phyloP scores from a whole-genome alignment of 2,113 vertebrate genomes.

The Zingel zingel region DNA sequence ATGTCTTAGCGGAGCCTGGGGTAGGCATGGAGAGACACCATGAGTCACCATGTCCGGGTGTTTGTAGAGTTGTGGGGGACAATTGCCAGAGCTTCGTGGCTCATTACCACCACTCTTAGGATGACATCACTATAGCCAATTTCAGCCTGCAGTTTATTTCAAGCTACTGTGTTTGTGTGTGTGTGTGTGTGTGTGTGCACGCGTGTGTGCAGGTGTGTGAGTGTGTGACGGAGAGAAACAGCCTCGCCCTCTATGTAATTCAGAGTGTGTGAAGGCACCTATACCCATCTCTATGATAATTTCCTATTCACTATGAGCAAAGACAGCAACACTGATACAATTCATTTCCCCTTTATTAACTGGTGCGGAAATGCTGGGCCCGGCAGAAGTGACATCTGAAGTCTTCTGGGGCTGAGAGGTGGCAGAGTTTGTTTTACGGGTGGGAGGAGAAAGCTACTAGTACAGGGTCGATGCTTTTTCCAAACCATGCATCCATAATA shows the following conservation, averaged over 20 bases:
- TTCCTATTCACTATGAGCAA: slow-evolving; percentile 70
- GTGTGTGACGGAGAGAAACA: slow-evolving; percentile 38
- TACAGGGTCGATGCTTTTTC: slow-evolving; percentile 34
- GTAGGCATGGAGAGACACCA: slow-evolving; percentile 53
- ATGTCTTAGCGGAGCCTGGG: slow-evolving; percentile 61
- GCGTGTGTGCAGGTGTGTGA: slow-evolving; percentile 11
- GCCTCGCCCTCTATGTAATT: slow-evolving; percentile 61
- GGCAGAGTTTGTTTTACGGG: slow-evolving; percentile 65
- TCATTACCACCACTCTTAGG: slow-evolving; percentile 39
- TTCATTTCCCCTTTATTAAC: slow-evolving; percentile 81
- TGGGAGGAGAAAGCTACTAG: slow-evolving; percentile 52
- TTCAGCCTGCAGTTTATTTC: slow-evolving; percentile 61
- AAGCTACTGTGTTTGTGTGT: slow-evolving; percentile 39
- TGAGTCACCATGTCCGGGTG: slow-evolving; percentile 63
- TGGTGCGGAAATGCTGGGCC: slow-evolving; percentile 72
- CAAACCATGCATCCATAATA: slow-evolving; percentile 36
- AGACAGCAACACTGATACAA: slow-evolving; percentile 80
- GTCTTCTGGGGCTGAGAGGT: slow-evolving; percentile 46
- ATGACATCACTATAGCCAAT: slow-evolving; percentile 70
- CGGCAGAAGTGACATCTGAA: slow-evolving; percentile 67
- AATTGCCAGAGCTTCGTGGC: slow-evolving; percentile 52
- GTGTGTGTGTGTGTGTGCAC: background rate
- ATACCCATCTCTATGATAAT: slow-evolving; percentile 84
- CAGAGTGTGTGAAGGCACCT: slow-evolving; percentile 67
- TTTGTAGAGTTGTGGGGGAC: slow-evolving; percentile 58